phyloP scores from a whole-genome alignment of 2,888 invertebrate genomes.

The Scaptomyza cyrtandrae region DNA sequence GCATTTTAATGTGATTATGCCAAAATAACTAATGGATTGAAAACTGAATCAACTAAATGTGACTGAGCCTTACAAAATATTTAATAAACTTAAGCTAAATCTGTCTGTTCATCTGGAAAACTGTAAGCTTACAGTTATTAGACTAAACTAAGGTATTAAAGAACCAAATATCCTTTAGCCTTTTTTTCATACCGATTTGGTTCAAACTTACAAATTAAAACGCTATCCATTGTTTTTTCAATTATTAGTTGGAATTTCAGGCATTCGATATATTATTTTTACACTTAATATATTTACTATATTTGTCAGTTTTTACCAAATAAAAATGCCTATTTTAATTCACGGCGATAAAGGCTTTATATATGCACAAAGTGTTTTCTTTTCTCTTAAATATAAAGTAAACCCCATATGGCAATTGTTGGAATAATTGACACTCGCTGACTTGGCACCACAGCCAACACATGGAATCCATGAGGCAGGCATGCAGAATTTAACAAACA shows the following conservation, averaged over 20 bases:
- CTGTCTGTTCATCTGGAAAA: background rate
- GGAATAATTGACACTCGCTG: slow-evolving; percentile 53
- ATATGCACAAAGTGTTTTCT: background rate
- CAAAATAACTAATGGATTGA: slow-evolving; percentile 3
- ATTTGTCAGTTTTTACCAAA: too few relatives aligned
- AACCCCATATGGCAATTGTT: slow-evolving; percentile 47
- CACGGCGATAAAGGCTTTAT: too few relatives aligned
- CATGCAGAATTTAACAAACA: slow-evolving; percentile 13
- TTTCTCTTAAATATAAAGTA: background rate
- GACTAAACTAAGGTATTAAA: too few relatives aligned
- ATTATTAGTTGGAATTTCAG: too few relatives aligned
- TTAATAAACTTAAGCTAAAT: background rate
- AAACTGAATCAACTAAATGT: background rate
- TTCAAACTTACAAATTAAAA: too few relatives aligned
- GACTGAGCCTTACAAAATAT: background rate
- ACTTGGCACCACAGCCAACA: too few relatives aligned
- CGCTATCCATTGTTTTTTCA: too few relatives aligned
- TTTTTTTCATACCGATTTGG: too few relatives aligned
- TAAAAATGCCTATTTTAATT: too few relatives aligned
- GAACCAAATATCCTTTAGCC: too few relatives aligned
- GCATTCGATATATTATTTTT: too few relatives aligned
- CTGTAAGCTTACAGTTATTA: background rate
- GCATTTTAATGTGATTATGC: slow-evolving; percentile 25
- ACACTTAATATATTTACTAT: too few relatives aligned
- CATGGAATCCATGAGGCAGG: background rate